These are phyloP conservation scores for Nomada goodeniana DNA, from an alignment of 2,888 invertebrate species.

Conservation along the genomic window DNA sequence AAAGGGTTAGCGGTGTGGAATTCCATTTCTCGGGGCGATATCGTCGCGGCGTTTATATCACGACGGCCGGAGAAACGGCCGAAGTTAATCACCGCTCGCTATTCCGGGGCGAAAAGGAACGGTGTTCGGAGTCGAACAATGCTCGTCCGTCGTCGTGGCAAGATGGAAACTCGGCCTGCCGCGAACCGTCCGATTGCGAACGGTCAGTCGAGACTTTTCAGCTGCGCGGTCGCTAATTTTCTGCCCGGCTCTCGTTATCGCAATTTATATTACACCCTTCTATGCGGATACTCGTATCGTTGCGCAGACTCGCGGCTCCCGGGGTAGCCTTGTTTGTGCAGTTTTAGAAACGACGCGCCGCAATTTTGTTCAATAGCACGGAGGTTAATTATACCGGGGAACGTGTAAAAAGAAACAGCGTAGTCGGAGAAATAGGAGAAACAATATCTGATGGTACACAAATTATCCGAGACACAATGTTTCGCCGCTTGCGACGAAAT, in stretches of 20 bases:
- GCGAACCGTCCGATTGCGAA: slow-evolving; percentile 8
- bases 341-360: no score
- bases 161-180: slow-evolving; percentile 22
- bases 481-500: no score
- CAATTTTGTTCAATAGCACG: no score
- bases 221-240: slow-evolving; percentile 13
- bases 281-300: no score
- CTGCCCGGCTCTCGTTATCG: slow-evolving; percentile 11
- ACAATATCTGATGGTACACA: no score
- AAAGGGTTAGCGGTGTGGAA: slow-evolving; percentile 68
- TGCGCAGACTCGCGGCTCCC: no score
- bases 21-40: slow-evolving; percentile 67
- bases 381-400: no score
- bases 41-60: slow-evolving; percentile 57
- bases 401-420: no score
- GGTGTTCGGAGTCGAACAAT: slow-evolving; percentile 38
- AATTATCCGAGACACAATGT: no score
- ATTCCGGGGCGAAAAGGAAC: slow-evolving; percentile 47
- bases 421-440: no score
- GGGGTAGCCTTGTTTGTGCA: no score
- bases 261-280: no score
- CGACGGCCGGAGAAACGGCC: slow-evolving; percentile 54
- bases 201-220: slow-evolving; percentile 24
- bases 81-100: slow-evolving; percentile 59
- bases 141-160: slow-evolving; percentile 21